Base-by-base conservation (phyloP, 2,113 vertebrate species). In the Leptobrachium leishanense region DNA sequence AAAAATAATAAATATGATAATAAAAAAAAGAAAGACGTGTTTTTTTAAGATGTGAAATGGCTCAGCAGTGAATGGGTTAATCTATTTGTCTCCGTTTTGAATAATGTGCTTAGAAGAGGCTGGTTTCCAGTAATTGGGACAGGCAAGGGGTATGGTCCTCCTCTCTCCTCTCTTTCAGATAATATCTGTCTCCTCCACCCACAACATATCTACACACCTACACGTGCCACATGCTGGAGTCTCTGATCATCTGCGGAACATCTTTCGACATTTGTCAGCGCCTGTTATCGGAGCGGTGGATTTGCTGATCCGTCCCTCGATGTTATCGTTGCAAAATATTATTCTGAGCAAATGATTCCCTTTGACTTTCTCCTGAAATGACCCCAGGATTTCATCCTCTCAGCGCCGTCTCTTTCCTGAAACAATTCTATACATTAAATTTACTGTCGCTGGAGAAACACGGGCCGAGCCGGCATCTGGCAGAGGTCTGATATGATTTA, bases 171-270 rank as follows among this genome's bases (percentile, higher is more conserved):
- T 31, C 20, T 31, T 31, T 31, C 20, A 31, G 20, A 31, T 31
- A 31, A 31, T 31, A 31, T 31, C 20, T 31, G 20, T 50, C 10
- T 59, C 9, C 13, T 59, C 11, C 55, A 59, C 11, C 4, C 55
- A 59, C 9, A 1, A 59, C 3, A 15, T 59, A 12, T 15, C 55
- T n/a, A 63, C 9, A 50, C 15, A 9, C 57, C 44, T 4, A 50
- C 15, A 9, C 46, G 8, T 5, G 46, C 46, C 73, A 75, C 31
- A 5, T 75, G 73, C 39, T 11, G 41, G 20, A 40, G 39, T 31
- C 20, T 31, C 13, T 6, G 62, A 69, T 5, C 74, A 76, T 76
- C 64, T 76, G 74, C 57, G 46, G 46, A 6, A 44, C 74, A 76
- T 66, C 64, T 68, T 68, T 10, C 42, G 44, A 3, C n/a, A n/a